Evolutionary conservation across 2,797 vertebrate species (phyloP).

Genomic region (Coccyzus lansbergi): DNA sequence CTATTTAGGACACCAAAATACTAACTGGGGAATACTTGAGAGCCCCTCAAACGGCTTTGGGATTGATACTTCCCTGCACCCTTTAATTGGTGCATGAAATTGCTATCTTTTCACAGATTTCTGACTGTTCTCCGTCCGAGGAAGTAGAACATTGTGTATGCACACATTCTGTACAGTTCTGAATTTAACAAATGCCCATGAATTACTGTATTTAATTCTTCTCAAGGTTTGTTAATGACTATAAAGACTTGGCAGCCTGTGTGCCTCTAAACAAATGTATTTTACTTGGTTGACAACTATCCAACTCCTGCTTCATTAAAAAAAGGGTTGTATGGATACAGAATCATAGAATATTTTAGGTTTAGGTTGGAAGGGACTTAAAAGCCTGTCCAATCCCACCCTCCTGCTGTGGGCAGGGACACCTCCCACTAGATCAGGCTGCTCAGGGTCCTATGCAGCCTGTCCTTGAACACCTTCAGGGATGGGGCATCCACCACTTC

Average conservation of each 20-base stretch:
- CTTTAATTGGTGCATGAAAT: constrained; percentile 49
- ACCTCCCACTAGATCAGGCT: no score
- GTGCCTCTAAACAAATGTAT: neutral
- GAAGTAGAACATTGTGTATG: neutral
- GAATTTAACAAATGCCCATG: neutral
- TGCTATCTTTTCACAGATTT: constrained; percentile 10
- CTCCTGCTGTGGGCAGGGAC: no score
- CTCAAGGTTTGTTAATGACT: neutral
- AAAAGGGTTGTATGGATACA: neutral
- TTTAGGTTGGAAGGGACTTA: no score
- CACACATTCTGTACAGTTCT: neutral
- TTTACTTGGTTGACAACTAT: neutral
- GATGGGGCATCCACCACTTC: no score
- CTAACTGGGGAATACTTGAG: neutral
- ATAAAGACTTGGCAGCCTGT: neutral
- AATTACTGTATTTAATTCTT: neutral
- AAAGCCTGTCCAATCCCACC: no score
- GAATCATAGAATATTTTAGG: neutral
- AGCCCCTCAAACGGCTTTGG: neutral
- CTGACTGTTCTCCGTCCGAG: neutral
- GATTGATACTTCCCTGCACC: neutral
- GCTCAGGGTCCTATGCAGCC: no score
- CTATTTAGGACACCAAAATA: neutral
- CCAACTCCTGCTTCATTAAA: neutral
- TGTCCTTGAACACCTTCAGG: no score